Base-by-base conservation (phyloP, 2,113 vertebrate species). In the Poecilia latipinna region DNA sequence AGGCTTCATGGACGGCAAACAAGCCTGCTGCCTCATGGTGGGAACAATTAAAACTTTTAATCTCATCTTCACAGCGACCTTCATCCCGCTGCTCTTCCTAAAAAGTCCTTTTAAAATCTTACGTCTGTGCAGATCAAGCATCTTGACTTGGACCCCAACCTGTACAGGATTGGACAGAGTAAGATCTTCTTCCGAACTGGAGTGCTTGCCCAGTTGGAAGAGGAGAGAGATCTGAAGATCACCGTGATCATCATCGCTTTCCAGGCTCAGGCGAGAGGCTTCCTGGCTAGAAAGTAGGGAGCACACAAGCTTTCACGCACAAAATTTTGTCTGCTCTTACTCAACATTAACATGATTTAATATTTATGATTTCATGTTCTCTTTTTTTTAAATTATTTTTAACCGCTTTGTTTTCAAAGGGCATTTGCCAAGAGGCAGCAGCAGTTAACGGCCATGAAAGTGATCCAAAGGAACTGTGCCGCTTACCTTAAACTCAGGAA, bases 1-100 rank as follows among this genome's bases (percentile, higher is more conserved):
- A 89, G 98, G 97, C 65, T 99, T 99, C 91, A 99, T 99, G 98
- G 98, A 99, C 61, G 98, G 98, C 31, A 99, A 99, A 73, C 98
- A 99, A 88, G 97, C 98, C 77, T 98, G 97, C 90, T 96, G 96
- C 70, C 88, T 98, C 68, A 99, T 99, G 97, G 98, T 99, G 83
- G 95, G 92, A 54, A 61, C 26, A 44, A 39, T 64, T 12, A 61
- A 28, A 61, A 48, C 39, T 24, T 5, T 1, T 17, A 3, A 2
- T 66, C 8, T 0, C 31, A 10, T 51, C 63, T 19, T 51, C 5
- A 42, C 1, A 15, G 13, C 17, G 10, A 24, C 1, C 24, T 39
- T 1, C 17, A 2, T 35, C 51, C 4, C 8, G 2, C 3, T 32
- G 8, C 54, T 22, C 51, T 31, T 65, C 64, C 48, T 33, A 57